A percentile compares a stretch with the other conserved stretches of the same genome.
phyloP scores from a whole-genome alignment of 2,888 invertebrate species.

The Caenorhabditis sp. region DNA sequence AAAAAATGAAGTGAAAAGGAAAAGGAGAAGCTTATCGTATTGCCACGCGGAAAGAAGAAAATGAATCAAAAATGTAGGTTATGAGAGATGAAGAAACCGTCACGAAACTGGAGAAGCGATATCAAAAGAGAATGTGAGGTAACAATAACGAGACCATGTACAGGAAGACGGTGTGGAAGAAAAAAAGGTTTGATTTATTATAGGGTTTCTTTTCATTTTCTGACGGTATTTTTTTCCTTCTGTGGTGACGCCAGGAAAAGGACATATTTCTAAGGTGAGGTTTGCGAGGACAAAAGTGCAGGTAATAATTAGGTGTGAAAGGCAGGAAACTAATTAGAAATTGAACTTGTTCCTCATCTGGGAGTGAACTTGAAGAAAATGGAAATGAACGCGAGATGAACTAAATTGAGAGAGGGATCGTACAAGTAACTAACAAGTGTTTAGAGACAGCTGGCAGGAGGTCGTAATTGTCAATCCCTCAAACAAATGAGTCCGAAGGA shows the following conservation, averaged over 20 bases:
- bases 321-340: background rate
- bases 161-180: slow-evolving; percentile 7
- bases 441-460: slow-evolving; percentile 39
- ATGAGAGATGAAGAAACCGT: slow-evolving; percentile 20
- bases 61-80: slow-evolving; percentile 46
- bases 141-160: slow-evolving; percentile 34
- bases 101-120: slow-evolving; percentile 7
- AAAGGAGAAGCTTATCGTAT: slow-evolving; percentile 28
- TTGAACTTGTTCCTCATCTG: background rate
- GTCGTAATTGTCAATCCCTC: slow-evolving; percentile 46
- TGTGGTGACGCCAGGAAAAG: background rate
- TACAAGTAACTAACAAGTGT: slow-evolving; percentile 42
- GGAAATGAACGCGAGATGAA: slow-evolving; percentile 5
- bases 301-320: slow-evolving; percentile 44
- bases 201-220: slow-evolving; percentile 41
- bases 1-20: slow-evolving; percentile 19
- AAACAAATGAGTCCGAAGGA: slow-evolving; percentile 38
- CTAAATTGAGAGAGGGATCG: background rate
- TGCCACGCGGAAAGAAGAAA: slow-evolving; percentile 11
- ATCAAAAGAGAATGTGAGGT: slow-evolving; percentile 22
- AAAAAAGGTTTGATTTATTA: slow-evolving; percentile 47
- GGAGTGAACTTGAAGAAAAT: background rate
- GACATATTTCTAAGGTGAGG: slow-evolving; percentile 28
- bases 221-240: background rate
- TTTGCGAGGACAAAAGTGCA: slow-evolving; percentile 19